Conservation (phyloP, 2,113 vertebrate species). For the Anolis sagrei region DNA sequence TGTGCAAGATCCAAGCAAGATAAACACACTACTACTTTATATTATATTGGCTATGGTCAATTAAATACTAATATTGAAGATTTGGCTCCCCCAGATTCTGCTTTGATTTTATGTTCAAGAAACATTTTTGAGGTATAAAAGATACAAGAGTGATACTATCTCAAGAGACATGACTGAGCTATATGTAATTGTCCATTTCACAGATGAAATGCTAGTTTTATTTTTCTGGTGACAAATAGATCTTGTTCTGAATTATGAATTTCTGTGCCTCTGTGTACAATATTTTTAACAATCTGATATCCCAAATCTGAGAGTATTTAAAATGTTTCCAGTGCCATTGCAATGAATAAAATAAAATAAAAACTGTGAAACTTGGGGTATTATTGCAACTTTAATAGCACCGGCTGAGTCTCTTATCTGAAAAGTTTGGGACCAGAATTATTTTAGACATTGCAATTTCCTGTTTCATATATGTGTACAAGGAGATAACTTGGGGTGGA, state of each 20-base stretch:
- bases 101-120: neutral
- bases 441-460: too few relatives aligned
- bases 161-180: conserved; percentile 10
- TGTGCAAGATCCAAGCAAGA: conserved; percentile 7
- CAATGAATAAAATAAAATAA: neutral
- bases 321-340: neutral
- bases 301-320: neutral
- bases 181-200: neutral
- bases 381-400: neutral
- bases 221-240: neutral
- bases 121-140: neutral
- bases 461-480: too few relatives aligned
- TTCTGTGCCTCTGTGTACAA: neutral
- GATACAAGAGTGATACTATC: conserved; percentile 12
- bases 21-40: neutral
- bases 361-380: neutral
- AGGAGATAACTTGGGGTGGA: too few relatives aligned
- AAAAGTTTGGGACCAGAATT: too few relatives aligned
- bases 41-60: neutral
- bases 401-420: too few relatives aligned
- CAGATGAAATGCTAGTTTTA: neutral
- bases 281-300: neutral
- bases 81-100: neutral
- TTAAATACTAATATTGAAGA: neutral
- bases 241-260: neutral